Evolutionary conservation across 2,888 invertebrate species (phyloP), one percentile per base, ranked within the genome.

Genomic region (Thyatira batis): DNA sequence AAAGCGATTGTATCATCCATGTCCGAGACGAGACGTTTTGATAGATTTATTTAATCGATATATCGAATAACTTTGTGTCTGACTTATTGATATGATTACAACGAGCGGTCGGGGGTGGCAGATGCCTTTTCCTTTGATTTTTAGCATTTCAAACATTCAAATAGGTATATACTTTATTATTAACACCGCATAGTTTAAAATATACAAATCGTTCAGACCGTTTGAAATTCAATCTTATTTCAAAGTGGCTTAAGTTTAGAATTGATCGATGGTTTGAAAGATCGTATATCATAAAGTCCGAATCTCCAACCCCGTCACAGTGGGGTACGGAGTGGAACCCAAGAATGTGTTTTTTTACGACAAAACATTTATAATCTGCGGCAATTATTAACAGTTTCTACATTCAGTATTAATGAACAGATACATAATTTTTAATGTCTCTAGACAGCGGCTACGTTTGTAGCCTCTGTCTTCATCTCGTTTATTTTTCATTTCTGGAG

Each of bases 331-430:
- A 50, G 61, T 63, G 67, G 69, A 67, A 73, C 75, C 71, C 77
- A 82, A 78, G 85, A 88, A 87, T 87, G 82, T 74, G 66, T 80
- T 85, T 87, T 46, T 88, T 85, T 85, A 82, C 81, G 77, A 75
- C 28, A 74, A 74, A 68, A 76, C 78, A 82, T 78, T 52, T 84
- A 82, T 80, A 82, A 82, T 79, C 72, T 71, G 64, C 76, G 73
- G 74, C 82, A 81, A 84, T 86, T 85, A 88, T 84, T 78, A 86
- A 85, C 69, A 71, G 81, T 84, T 82, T 85, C 80, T 80, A 77
- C 77, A 72, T 84, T 82, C 82, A 76, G 75, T 84, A 86, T 83
- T 88, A 86, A 89, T 85, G 84, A 85, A 78, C 78, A 63, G 73
- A 71, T 75, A 78, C 73, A 78, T 80, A 78, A 78, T 83, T 84